These are phyloP conservation scores for Anhinga rufa DNA, from an alignment of 2,113 vertebrate genomes.

Conservation along the genomic window DNA sequence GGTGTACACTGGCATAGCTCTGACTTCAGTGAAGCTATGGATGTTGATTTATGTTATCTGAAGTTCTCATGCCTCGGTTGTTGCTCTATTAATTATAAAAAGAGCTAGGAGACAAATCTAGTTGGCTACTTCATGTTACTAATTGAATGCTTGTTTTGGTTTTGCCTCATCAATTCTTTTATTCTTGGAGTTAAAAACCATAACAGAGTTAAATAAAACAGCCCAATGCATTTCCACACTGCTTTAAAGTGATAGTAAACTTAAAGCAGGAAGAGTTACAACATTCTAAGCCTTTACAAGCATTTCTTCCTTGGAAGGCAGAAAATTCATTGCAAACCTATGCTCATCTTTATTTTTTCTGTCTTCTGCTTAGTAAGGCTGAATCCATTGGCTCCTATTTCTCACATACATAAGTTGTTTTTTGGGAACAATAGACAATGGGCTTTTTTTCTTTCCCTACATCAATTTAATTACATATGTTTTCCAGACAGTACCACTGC, in stretches of 20 bases:
- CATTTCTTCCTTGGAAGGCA: neutral
- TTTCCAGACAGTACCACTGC: constrained; percentile 67
- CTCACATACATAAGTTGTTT: neutral
- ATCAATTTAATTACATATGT: constrained; percentile 66
- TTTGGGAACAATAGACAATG: constrained; percentile 43
- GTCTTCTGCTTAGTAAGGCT: neutral
- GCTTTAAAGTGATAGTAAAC: neutral
- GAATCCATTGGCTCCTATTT: neutral
- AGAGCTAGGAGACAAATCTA: neutral
- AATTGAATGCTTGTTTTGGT: neutral
- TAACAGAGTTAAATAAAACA: neutral
- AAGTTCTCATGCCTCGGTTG: neutral
- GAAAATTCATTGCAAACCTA: neutral
- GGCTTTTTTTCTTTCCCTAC: neutral
- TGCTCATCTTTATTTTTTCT: neutral
- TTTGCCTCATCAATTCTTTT: neutral
- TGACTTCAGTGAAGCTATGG: neutral
- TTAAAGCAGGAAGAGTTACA: neutral
- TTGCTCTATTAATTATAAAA: neutral
- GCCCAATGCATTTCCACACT: neutral
- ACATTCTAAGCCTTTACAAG: neutral
- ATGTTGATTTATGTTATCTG: neutral
- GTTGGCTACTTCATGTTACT: neutral
- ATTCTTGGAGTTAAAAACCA: neutral
- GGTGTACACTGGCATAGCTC: neutral